Evolutionary conservation across 37 sponge, comb jelly and placozoan genomes (phyloP), one percentile per base, ranked within the genome.

Genomic region (Ianthella basta): DNA sequence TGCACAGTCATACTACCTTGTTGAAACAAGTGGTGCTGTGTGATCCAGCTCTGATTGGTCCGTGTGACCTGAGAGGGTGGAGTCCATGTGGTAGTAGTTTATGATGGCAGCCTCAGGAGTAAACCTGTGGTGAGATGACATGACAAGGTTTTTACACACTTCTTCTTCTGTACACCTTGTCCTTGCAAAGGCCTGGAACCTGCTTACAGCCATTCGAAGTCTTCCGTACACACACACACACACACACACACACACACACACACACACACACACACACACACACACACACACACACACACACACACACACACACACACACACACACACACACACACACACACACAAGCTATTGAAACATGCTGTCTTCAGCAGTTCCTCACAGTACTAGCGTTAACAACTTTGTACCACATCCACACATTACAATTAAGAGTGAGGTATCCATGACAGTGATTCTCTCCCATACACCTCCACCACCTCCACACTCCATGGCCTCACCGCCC

Each of bases 1-100:
- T 44, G 50, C 50, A 44, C 8, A 8, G 50, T 8, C 50, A 44
- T 44, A 3, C 6, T 70, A 95, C 96, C 99, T 98, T 40, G 94
- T 84, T 10, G 99, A 99, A 38, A 99, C 84, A 13, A 99, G 88
- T n/a, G 99, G 99, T 19, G 85, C 83, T 44, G 94, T 83, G 56
- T 93, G 92, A 74, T 99, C 96, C 32, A 87, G 85, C 68, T 99
- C 99, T 1, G 97, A 93, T 50, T 99, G 97, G 81, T 99, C 99
- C 8, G 94, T 95, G 83, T 99, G 99, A 15, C 98, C 98, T 10
- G 94, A 88, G 23, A 99, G 88, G 19, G 97, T 93, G 6, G 98
- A 95, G 74, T 93, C 96, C 29, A 95, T 84, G 79, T 95, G 92
- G 59, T 99, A 99, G 87, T 91, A 99, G 86, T 99, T 99, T 4